phyloP scores from a whole-genome alignment of 64 coral and sea anemone species.

The Platygyra sinensis region DNA sequence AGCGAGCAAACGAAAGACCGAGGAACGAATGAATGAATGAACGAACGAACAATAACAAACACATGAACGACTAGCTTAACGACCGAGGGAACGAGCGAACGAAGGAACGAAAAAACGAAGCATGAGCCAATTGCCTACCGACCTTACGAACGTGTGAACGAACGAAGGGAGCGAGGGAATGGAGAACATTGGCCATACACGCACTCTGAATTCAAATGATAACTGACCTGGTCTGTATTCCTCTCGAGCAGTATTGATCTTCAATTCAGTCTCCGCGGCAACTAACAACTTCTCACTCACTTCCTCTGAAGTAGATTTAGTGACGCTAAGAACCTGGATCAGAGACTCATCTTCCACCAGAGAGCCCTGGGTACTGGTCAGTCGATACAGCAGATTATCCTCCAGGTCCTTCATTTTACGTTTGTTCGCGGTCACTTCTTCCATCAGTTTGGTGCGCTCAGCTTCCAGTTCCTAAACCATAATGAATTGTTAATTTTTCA shows the following conservation, averaged over 20 bases:
- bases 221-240: slow-evolving; percentile 92
- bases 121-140: no score
- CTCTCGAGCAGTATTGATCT: slow-evolving; percentile 97
- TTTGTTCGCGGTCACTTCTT: slow-evolving; percentile 99
- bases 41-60: no score
- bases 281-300: slow-evolving; percentile 97
- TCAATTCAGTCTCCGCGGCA: slow-evolving; percentile 93
- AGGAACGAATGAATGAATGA: no score
- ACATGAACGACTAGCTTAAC: no score
- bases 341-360: slow-evolving; percentile 97
- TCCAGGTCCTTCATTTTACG: slow-evolving; percentile 98
- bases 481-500: not conserved
- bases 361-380: slow-evolving; percentile 99
- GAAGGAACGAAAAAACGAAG: no score
- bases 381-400: slow-evolving; percentile 91
- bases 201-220: no score
- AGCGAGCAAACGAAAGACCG: no score
- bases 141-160: no score
- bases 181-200: no score
- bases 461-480: slow-evolving; percentile 87
- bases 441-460: slow-evolving; percentile 95
- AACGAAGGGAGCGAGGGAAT: no score
- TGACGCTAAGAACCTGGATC: slow-evolving; percentile 87
- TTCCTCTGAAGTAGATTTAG: slow-evolving; percentile 95
- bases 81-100: no score